Base-by-base conservation (phyloP, 2,113 vertebrate species). In the Anser cygnoides region DNA sequence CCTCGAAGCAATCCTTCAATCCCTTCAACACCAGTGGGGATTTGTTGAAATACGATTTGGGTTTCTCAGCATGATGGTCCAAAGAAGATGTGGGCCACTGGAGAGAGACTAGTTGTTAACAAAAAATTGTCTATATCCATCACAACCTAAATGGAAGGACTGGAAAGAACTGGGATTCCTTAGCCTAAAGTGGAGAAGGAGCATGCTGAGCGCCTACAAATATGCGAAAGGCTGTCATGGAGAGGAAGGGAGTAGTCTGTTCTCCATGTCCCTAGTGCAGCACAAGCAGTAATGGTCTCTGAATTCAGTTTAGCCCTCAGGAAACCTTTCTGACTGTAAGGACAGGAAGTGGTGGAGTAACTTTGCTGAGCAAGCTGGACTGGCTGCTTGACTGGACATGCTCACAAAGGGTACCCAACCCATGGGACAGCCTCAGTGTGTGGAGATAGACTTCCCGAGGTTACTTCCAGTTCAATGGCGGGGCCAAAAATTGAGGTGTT, bases 51-150 rank as follows among this genome's bases (percentile, higher is more conserved):
- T 41, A 54, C 33, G n/a, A 37, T 66, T 89, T 76, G 37, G 20
- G 31, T 41, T 80, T 37, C n/a, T 66, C 29, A 50, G 6, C 13
- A 22, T 54, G 33, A 55, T 39, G 19, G 11, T 31, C 31, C 5
- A n/a, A 71, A 89, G 41, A 52, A 54, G 4, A 39, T 44, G 23
- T 22, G 19, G 35, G 26, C 13, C 52, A 29, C 11, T 76, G 26
- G n/a, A 37, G 31, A 44, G 13, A 23, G 1, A 31, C 31, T 75
- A 33, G 22, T 3, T 58, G 13, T 13, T 55, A 82, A n/a, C 7
- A 46, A 44, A 44, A 80, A 89, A 49, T 22, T 2, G 4, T 11
- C 54, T 33, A 0, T 13, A 9, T 81, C 33, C 66, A 0, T 13
- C 70, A 66, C 28, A 50, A 67, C 7, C n/a, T 75, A 37, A 52